These are phyloP conservation scores for Nanger granti DNA, from an alignment of 2,113 vertebrate genomes.

Conservation along the genomic window DNA sequence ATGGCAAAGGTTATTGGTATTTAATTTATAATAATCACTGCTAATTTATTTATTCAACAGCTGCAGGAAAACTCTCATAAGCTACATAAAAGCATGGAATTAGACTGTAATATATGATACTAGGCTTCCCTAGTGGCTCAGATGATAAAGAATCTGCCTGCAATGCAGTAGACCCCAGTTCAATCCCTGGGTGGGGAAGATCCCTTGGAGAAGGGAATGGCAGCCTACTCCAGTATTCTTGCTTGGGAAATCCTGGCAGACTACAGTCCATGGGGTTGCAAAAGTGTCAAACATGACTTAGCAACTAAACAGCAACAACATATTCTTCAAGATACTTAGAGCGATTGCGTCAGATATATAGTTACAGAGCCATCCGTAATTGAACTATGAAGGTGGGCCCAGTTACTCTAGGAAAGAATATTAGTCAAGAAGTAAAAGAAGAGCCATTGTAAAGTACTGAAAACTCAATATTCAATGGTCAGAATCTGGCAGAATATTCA, in stretches of 20 bases:
- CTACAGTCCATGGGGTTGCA: not conserved
- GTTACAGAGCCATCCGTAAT: not conserved
- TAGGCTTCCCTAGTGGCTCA: not conserved
- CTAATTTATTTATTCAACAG: constrained; percentile 12
- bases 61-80: not conserved
- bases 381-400: not conserved
- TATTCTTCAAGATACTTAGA: not conserved
- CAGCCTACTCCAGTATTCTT: not conserved
- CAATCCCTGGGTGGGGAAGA: not conserved
- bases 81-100: not conserved
- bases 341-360: not conserved
- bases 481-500: not conserved
- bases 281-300: not conserved
- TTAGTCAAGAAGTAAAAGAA: not conserved
- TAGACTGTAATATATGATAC: not conserved
- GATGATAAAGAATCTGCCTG: not conserved
- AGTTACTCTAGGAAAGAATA: not conserved
- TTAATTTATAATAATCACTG: constrained; percentile 29
- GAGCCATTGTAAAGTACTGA: rapidly evolving
- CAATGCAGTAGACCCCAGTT: not conserved
- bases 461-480: not conserved
- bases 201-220: not conserved
- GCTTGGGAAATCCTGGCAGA: not conserved
- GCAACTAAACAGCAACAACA: not conserved
- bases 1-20: constrained; percentile 1